Evolutionary conservation across 2,797 vertebrate species (phyloP).

Genomic region (Dryobates pubescens): DNA sequence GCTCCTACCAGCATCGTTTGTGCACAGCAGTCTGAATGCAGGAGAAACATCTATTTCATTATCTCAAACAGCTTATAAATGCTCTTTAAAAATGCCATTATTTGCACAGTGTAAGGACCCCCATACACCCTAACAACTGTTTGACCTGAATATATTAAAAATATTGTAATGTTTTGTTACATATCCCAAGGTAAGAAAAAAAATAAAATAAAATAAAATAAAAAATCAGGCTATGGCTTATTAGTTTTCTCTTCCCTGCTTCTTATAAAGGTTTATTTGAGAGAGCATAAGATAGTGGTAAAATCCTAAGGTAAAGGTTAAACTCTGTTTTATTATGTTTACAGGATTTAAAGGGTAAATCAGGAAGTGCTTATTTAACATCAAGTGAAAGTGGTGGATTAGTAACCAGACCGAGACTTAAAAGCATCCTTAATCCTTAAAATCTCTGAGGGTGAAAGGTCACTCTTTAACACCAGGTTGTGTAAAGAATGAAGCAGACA

Average conservation of each 20-base stretch:
- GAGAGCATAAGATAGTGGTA: conserved; percentile 76
- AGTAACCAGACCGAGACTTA: conserved; percentile 84
- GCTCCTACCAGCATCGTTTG: conserved; percentile 53
- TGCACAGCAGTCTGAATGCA: conserved; percentile 32
- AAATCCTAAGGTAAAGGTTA: conserved; percentile 90
- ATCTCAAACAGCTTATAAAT: conserved; percentile 70
- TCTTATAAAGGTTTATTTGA: conserved; percentile 79
- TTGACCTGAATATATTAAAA: conserved; percentile 81
- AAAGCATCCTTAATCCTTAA: conserved; percentile 91
- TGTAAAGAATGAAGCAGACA: conserved; percentile 84
- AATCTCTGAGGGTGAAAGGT: conserved; percentile 93
- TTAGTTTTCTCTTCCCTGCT: conserved; percentile 79
- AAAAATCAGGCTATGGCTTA: conserved; percentile 75
- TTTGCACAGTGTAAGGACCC: conserved; percentile 60
- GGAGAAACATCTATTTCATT: conserved; percentile 78
- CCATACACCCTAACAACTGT: conserved; percentile 62
- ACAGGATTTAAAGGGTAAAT: conserved; percentile 87
- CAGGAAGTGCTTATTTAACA: conserved; percentile 87
- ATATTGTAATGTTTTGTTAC: conserved; percentile 83
- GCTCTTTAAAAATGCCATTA: conserved; percentile 63
- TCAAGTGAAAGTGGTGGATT: conserved; percentile 90
- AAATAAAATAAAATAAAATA: not conserved
- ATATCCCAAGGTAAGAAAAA: conserved; percentile 76
- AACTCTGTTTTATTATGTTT: conserved; percentile 85
- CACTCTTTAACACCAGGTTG: conserved; percentile 88